These are phyloP conservation scores for Pao palembangensis DNA, from an alignment of 2,113 vertebrate species.

Conservation along the genomic window DNA sequence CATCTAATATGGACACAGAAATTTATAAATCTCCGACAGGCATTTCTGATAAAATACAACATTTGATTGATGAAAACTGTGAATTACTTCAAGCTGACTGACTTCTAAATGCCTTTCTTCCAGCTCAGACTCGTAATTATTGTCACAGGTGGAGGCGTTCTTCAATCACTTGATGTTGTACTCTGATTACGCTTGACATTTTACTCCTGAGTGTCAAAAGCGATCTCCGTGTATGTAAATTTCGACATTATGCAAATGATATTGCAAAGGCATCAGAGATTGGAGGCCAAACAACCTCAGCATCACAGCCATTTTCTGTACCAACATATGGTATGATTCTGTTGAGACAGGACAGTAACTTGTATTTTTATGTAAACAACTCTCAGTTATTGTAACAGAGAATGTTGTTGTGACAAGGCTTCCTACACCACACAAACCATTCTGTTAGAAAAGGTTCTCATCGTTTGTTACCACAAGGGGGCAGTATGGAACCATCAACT, in stretches of 20 bases:
- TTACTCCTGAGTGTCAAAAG: slow-evolving; percentile 40
- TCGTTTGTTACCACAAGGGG: slow-evolving; percentile 64
- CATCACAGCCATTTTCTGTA: too few species aligned
- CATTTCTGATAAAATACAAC: not conserved
- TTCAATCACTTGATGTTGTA: slow-evolving; percentile 53
- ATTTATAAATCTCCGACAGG: too few species aligned
- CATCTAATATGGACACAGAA: too few species aligned
- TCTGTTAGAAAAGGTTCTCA: not conserved
- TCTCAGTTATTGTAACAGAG: not conserved
- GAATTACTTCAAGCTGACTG: slow-evolving; percentile 27
- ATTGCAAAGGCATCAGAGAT: too few species aligned
- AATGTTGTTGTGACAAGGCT: not conserved
- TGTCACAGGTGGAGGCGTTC: slow-evolving; percentile 57
- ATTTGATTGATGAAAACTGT: slow-evolving; percentile 38
- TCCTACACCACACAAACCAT: not conserved
- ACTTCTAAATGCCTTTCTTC: slow-evolving; percentile 22
- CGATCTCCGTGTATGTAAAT: slow-evolving; percentile 43
- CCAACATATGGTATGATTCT: not conserved
- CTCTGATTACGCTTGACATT: slow-evolving; percentile 67
- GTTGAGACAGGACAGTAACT: not conserved
- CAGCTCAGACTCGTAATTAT: slow-evolving; percentile 55
- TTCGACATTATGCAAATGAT: not conserved
- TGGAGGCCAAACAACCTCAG: too few species aligned
- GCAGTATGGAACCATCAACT: slow-evolving; percentile 66
- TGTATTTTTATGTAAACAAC: not conserved